Percentiles rank a stretch among this genome's conserved stretches.
Conservation (phyloP, 2,113 vertebrate species). For the Lepus americanus region DNA sequence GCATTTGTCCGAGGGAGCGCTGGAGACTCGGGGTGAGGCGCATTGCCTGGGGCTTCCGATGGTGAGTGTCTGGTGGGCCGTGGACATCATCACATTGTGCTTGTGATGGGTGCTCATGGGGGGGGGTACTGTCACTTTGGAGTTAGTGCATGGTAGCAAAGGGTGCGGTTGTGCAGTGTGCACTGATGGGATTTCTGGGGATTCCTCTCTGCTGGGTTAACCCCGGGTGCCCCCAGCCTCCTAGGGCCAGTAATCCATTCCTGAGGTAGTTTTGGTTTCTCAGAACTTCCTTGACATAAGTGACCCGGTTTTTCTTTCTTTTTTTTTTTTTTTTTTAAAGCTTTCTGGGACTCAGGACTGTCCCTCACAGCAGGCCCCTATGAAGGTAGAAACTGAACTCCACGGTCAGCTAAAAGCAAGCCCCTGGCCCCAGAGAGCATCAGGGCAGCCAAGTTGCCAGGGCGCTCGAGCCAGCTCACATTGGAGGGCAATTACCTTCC, state of each 20-base stretch:
- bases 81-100: no score
- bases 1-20: slow-evolving; percentile 77
- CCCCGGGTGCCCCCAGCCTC: slow-evolving; percentile 8
- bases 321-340: neutral
- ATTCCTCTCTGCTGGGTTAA: slow-evolving; percentile 4
- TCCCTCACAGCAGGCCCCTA: slow-evolving; percentile 77
- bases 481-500: slow-evolving; percentile 72
- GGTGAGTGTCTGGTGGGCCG: slow-evolving; percentile 77
- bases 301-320: slow-evolving; percentile 64
- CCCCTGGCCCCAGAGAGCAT: slow-evolving; percentile 59
- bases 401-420: slow-evolving; percentile 73
- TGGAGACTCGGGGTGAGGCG: slow-evolving; percentile 85
- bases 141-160: neutral
- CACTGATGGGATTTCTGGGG: neutral
- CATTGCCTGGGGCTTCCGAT: slow-evolving; percentile 86
- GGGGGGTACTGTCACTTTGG: slow-evolving; percentile 49
- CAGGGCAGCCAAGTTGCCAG: slow-evolving; percentile 78
- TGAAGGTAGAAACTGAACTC: slow-evolving; percentile 81
- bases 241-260: slow-evolving; percentile 47
- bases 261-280: slow-evolving; percentile 84
- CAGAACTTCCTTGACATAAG: slow-evolving; percentile 86
- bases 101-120: slow-evolving; percentile 2
- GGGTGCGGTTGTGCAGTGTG: neutral
- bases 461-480: slow-evolving; percentile 75
- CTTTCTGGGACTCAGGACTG: slow-evolving; percentile 78